Evolutionary conservation across 2,113 vertebrate genomes (phyloP).

Genomic region (Calidris pygmaea): DNA sequence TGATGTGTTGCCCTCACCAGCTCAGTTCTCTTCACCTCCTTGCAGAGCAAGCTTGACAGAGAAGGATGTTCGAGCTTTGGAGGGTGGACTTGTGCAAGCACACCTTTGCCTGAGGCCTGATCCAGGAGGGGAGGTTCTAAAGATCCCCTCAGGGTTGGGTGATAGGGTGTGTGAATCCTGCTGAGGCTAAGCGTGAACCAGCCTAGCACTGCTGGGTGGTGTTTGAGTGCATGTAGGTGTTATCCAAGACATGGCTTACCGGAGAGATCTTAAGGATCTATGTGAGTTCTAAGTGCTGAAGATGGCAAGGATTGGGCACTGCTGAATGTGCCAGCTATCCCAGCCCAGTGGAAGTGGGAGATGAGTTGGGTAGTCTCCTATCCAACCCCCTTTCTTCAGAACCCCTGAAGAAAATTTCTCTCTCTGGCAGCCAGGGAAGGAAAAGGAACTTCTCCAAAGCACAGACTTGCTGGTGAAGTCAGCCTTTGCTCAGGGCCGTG

Average conservation of each 20-base stretch:
- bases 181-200: background rate
- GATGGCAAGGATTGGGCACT: background rate
- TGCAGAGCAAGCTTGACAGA: background rate
- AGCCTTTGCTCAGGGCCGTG: background rate
- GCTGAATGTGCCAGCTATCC: background rate
- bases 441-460: background rate
- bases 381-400: too few species aligned
- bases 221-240: background rate
- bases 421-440: background rate
- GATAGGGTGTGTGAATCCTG: background rate
- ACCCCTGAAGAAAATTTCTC: background rate
- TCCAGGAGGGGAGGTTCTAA: background rate
- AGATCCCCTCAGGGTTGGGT: background rate
- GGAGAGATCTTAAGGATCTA: background rate
- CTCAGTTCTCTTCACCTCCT: background rate
- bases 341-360: background rate
- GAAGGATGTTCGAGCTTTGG: background rate
- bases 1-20: background rate
- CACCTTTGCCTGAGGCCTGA: background rate
- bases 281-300: background rate
- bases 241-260: background rate
- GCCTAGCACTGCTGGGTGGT: fast-evolving
- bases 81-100: background rate
- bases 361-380: background rate
- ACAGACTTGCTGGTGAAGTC: background rate